Evolutionary conservation across 2,888 invertebrate genomes (phyloP).

Genomic region (Formica aserva): DNA sequence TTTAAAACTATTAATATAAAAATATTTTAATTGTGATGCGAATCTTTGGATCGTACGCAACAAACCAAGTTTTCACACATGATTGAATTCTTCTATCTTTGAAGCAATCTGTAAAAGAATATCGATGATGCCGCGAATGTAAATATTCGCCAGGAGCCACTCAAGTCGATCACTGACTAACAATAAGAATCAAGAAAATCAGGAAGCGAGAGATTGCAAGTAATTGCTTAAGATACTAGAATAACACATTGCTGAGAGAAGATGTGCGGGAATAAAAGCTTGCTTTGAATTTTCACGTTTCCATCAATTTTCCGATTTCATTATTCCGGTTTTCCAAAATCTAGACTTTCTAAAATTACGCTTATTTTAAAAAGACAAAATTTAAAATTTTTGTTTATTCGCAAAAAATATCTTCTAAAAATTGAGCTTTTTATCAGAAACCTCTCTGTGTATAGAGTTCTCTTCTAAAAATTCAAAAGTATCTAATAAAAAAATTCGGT

Average conservation of each 20-base stretch:
- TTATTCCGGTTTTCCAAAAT: neutral
- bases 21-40: neutral
- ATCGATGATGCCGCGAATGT: conserved; percentile 40
- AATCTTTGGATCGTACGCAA: neutral
- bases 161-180: conserved; percentile 63
- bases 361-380: neutral
- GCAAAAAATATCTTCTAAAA: no score
- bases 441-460: no score
- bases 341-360: neutral
- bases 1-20: conserved; percentile 1
- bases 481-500: no score
- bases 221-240: conserved; percentile 29
- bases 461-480: no score
- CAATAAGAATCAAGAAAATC: conserved; percentile 43
- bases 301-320: neutral
- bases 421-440: no score
- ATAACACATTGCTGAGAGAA: conserved; percentile 26
- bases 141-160: conserved; percentile 62
- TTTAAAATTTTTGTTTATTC: neutral
- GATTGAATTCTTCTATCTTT: conserved; percentile 2
- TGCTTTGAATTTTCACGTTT: neutral
- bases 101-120: conserved; percentile 37
- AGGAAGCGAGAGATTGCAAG: conserved; percentile 10
- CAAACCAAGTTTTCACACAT: neutral
- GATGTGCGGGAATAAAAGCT: neutral